These are phyloP conservation scores for Scortum barcoo DNA, from an alignment of 2,113 vertebrate genomes.

Conservation along the genomic window DNA sequence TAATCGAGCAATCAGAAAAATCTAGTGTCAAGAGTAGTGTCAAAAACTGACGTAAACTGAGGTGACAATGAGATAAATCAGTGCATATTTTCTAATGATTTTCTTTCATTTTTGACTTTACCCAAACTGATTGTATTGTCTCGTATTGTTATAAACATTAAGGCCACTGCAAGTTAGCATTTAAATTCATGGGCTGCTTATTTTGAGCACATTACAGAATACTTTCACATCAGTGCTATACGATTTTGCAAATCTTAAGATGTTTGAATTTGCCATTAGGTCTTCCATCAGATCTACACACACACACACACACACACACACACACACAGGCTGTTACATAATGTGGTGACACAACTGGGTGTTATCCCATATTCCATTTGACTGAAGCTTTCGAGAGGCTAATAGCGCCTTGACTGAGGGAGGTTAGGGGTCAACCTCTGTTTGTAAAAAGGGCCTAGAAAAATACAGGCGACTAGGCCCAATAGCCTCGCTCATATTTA, in stretches of 20 bases:
- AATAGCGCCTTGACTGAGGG: constrained; percentile 8
- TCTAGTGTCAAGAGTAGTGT: too few relatives aligned
- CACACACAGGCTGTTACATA: constrained; percentile 48
- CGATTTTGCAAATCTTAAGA: neutral
- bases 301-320: constrained; percentile 14
- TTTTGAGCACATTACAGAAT: neutral
- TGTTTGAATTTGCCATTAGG: constrained; percentile 28
- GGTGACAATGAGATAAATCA: neutral
- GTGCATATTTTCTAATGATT: too few relatives aligned
- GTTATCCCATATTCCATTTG: constrained; percentile 36
- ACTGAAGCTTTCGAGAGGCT: constrained; percentile 42
- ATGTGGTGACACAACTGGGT: constrained; percentile 49
- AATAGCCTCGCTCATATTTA: constrained; percentile 1
- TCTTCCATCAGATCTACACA: neutral
- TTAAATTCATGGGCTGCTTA: neutral
- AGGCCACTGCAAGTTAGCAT: neutral
- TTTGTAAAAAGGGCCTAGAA: constrained; percentile 28
- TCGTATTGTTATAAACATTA: neutral
- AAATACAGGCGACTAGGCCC: neutral
- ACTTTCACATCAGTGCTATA: neutral
- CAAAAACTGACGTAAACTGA: neutral
- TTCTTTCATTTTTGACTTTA: too few relatives aligned
- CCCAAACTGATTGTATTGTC: neutral
- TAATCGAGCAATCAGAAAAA: neutral
- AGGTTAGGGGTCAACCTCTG: constrained; percentile 7